Evolutionary conservation across 2,113 vertebrate species (phyloP).

Genomic region (Phocoena phocoena): DNA sequence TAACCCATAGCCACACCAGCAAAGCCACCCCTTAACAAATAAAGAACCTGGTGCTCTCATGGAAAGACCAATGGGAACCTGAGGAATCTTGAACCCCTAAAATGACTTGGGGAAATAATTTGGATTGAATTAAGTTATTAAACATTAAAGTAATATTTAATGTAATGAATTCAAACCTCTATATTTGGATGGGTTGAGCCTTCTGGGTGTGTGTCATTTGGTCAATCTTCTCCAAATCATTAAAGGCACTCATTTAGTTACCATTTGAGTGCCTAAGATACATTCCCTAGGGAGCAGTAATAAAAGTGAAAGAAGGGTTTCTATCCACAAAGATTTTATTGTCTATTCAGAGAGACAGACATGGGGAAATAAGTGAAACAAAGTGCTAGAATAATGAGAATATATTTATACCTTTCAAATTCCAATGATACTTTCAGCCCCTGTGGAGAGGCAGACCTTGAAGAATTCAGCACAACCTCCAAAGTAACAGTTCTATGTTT

Average conservation of each 20-base stretch:
- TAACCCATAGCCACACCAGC: neutral
- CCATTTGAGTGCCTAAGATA: neutral
- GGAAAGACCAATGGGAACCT: neutral
- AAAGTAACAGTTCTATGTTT: neutral
- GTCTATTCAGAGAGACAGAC: neutral
- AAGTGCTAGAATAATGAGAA: neutral
- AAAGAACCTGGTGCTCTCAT: neutral
- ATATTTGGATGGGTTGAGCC: neutral
- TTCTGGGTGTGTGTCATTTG: neutral
- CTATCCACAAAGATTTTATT: neutral
- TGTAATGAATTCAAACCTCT: neutral
- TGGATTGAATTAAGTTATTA: neutral
- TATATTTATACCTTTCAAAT: neutral
- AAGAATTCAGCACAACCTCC: neutral
- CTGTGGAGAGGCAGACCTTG: fast-evolving
- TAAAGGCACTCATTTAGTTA: neutral
- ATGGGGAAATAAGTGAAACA: neutral
- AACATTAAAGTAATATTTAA: neutral
- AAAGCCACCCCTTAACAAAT: neutral
- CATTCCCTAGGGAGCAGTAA: neutral
- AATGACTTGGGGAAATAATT: neutral
- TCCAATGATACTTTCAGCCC: neutral
- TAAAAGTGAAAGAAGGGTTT: neutral
- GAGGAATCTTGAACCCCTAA: neutral
- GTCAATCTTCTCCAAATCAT: neutral